Evolutionary conservation across 2,888 invertebrate genomes (phyloP).

Genomic region (Watsonalla binaria): DNA sequence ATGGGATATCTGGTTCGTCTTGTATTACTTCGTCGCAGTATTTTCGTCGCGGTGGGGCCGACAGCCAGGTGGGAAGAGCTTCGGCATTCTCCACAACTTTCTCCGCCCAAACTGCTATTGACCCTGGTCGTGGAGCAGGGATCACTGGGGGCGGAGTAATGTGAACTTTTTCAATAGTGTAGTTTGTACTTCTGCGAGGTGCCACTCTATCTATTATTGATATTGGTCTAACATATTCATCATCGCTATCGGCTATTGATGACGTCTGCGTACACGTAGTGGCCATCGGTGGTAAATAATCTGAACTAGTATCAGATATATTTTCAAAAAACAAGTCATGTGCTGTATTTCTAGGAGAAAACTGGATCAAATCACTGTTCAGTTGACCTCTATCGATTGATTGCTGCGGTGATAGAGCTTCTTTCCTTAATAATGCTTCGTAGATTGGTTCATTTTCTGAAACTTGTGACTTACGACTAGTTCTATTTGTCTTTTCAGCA

Average conservation of each 20-base stretch:
- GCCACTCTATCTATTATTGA: conserved; percentile 62
- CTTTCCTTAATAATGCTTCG: conserved; percentile 41
- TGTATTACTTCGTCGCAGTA: conserved; percentile 47
- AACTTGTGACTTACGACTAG: conserved; percentile 16
- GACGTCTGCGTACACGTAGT: conserved; percentile 20
- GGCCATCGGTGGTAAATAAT: conserved; percentile 44
- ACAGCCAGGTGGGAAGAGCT: conserved; percentile 70
- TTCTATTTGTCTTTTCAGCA: conserved; percentile 35
- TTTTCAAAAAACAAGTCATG: conserved; percentile 43
- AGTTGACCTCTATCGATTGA: conserved; percentile 22
- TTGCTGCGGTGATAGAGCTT: conserved; percentile 25
- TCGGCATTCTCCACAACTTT: conserved; percentile 78
- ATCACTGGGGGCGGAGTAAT: conserved; percentile 72
- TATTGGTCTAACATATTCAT: conserved; percentile 57
- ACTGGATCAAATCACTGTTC: conserved; percentile 61
- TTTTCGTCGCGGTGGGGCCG: conserved; percentile 67
- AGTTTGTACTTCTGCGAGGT: conserved; percentile 47
- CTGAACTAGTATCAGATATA: conserved; percentile 51
- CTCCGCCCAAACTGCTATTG: conserved; percentile 67
- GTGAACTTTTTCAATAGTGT: conserved; percentile 60
- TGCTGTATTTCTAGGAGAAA: conserved; percentile 48
- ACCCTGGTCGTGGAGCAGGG: conserved; percentile 58
- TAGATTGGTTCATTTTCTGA: conserved; percentile 39
- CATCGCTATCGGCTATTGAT: conserved; percentile 48
- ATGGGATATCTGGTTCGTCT: conserved; percentile 62